Evolutionary conservation across 2,888 invertebrate genomes (phyloP).

Genomic region (Neoascia interrupta): DNA sequence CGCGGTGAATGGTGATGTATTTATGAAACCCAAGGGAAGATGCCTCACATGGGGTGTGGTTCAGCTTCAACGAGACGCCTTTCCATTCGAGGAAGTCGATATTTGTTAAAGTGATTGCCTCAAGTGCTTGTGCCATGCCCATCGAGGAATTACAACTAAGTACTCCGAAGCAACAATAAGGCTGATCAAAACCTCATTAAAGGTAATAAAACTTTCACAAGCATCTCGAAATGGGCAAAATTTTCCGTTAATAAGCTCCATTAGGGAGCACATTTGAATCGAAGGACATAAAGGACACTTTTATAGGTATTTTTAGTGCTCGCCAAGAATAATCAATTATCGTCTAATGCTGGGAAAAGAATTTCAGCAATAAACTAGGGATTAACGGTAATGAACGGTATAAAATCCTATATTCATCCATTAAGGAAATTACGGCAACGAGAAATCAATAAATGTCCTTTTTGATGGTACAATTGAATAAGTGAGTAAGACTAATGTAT

Average conservation of each 20-base stretch:
- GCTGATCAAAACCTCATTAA: slow-evolving; percentile 59
- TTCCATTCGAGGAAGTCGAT: not conserved
- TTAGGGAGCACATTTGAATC: slow-evolving; percentile 60
- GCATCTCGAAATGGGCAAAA: slow-evolving; percentile 36
- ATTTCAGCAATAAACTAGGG: slow-evolving; percentile 54
- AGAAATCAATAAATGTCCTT: slow-evolving; percentile 48
- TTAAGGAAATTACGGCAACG: slow-evolving; percentile 54
- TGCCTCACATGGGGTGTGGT: slow-evolving; percentile 9
- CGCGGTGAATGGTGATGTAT: slow-evolving; percentile 27
- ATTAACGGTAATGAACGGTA: slow-evolving; percentile 64
- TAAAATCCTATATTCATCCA: slow-evolving; percentile 53
- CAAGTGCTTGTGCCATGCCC: too few relatives aligned
- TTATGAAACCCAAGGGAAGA: slow-evolving; percentile 34
- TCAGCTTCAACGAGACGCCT: not conserved
- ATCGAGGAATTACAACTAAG: slow-evolving; percentile 14
- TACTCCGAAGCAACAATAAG: slow-evolving; percentile 21
- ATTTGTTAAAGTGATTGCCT: not conserved
- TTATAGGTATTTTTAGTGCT: slow-evolving; percentile 64
- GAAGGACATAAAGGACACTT: slow-evolving; percentile 58
- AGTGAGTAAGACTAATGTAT: too few relatives aligned
- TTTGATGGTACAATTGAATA: not conserved
- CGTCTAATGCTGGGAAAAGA: slow-evolving; percentile 34
- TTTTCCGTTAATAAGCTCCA: slow-evolving; percentile 55
- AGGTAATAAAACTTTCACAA: slow-evolving; percentile 55
- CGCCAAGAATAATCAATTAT: slow-evolving; percentile 59